Conservation (phyloP, 2,797 vertebrate species). For the Brachymystax lenok region DNA sequence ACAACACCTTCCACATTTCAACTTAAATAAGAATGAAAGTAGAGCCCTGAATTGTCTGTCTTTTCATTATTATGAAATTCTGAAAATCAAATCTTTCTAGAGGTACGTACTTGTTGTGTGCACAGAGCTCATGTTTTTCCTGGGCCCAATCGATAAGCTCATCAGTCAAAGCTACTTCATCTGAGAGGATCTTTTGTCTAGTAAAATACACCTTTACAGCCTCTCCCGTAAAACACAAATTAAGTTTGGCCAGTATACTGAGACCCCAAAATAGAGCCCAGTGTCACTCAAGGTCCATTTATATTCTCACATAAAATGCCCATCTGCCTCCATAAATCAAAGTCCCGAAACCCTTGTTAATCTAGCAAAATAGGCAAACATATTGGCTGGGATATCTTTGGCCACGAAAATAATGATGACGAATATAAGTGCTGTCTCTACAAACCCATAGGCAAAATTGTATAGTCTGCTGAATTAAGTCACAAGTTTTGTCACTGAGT, state of each 20-base stretch:
- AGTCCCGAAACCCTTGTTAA: conserved; percentile 50
- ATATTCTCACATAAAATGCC: conserved; percentile 60
- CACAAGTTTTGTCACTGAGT: background rate
- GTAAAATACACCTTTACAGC: background rate
- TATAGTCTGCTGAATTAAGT: background rate
- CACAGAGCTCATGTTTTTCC: background rate
- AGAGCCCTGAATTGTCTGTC: background rate
- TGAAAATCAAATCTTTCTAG: background rate
- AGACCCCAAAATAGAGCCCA: conserved; percentile 50
- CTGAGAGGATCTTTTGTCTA: background rate
- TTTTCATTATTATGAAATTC: background rate
- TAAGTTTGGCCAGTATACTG: conserved; percentile 3
- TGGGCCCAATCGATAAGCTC: background rate
- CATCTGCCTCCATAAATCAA: conserved; percentile 70
- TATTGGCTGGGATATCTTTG: conserved; percentile 56
- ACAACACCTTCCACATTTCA: background rate
- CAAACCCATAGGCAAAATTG: background rate
- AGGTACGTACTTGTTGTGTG: background rate
- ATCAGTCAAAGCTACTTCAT: background rate
- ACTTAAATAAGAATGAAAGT: background rate
- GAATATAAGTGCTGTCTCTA: conserved; percentile 23
- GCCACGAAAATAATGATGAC: conserved; percentile 59
- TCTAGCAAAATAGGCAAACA: conserved; percentile 30
- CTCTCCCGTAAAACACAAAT: conserved; percentile 18
- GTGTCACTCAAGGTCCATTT: conserved; percentile 45